phyloP scores from a whole-genome alignment of 2,113 vertebrate genomes.

The Carassius carassius region DNA sequence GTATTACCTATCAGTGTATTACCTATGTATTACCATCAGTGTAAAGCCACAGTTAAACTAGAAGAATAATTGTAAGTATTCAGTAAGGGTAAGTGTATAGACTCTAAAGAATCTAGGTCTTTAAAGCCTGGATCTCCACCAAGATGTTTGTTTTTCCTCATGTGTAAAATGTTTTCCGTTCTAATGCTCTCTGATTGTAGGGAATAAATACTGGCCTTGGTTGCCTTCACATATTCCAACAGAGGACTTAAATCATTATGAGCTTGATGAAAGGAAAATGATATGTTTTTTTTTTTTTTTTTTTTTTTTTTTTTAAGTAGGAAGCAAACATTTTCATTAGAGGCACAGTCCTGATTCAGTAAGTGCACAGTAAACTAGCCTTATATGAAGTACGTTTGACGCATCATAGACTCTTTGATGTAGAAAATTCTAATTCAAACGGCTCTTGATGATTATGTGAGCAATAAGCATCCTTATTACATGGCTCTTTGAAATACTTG shows the following conservation, averaged over 20 bases:
- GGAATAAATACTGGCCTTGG: slow-evolving; percentile 3
- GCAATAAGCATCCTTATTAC: background rate
- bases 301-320: background rate
- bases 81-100: background rate
- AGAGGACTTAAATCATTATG: background rate
- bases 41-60: background rate
- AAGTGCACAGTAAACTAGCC: background rate
- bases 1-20: background rate
- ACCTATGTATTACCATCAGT: no score
- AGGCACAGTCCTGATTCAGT: background rate
- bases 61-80: background rate
- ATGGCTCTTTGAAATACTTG: background rate
- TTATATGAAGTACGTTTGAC: background rate
- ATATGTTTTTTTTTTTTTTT: background rate
- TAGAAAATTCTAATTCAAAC: background rate
- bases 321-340: background rate
- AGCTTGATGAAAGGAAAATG: background rate
- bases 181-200: background rate
- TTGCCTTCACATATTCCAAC: background rate
- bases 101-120: background rate
- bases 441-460: background rate
- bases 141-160: slow-evolving; percentile 12
- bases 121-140: background rate
- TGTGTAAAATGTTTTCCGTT: background rate
- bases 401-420: background rate